These are phyloP conservation scores for Petrocephalus schoutedeni DNA, from an alignment of 2,797 vertebrate species.

Conservation along the genomic window DNA sequence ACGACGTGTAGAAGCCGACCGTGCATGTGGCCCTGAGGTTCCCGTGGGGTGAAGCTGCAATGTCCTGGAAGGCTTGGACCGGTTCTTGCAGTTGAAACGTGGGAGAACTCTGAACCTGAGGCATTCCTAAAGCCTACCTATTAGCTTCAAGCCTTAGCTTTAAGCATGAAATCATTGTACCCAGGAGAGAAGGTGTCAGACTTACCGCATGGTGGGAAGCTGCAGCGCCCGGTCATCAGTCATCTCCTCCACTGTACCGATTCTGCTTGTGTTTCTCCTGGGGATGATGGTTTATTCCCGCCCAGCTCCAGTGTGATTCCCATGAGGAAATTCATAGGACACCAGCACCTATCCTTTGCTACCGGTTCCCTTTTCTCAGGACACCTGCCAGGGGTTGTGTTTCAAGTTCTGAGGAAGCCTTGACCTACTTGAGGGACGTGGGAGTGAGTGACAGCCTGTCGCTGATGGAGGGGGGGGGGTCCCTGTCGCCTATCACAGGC, in stretches of 20 bases:
- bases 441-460: not conserved
- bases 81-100: not conserved
- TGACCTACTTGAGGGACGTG: not conserved
- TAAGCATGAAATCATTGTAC: not conserved
- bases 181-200: not conserved
- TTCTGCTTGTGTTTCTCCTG: not conserved
- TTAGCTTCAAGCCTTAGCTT: not conserved
- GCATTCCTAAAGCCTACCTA: not conserved
- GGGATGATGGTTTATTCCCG: not conserved
- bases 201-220: not conserved
- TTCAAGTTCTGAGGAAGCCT: not conserved
- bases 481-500: not conserved
- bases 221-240: not conserved
- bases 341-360: not conserved
- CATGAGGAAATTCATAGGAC: not conserved
- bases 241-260: not conserved
- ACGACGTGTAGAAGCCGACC: not conserved
- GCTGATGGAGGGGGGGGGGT: not conserved
- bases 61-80: not conserved
- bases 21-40: not conserved
- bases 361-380: not conserved
- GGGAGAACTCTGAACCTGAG: not conserved
- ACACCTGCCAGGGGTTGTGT: not conserved
- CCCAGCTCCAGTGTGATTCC: not conserved
- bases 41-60: not conserved